Evolutionary conservation across 2,797 vertebrate genomes (phyloP).

Genomic region (Myioborus miniatus): DNA sequence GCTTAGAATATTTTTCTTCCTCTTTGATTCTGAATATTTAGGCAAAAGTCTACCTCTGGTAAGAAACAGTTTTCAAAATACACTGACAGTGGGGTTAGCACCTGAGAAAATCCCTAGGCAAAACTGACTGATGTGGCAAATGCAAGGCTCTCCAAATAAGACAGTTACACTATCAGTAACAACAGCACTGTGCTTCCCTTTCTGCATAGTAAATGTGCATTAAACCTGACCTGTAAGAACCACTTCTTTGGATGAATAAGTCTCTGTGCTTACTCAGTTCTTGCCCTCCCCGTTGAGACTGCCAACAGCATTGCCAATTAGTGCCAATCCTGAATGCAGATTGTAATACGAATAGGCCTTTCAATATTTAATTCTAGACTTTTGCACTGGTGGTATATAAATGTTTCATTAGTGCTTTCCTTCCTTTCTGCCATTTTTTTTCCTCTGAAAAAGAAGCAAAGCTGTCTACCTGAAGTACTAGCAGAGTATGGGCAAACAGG

Average conservation of each 20-base stretch:
- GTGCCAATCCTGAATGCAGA: conserved; percentile 66
- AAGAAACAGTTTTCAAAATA: conserved; percentile 2
- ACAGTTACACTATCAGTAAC: not conserved
- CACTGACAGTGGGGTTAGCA: not conserved
- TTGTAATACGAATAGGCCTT: conserved; percentile 47
- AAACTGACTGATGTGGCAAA: not conserved
- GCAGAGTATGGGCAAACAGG: not conserved
- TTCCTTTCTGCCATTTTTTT: conserved; percentile 5
- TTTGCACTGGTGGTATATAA: conserved; percentile 43
- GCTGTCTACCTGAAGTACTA: not conserved
- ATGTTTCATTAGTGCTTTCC: conserved; percentile 55
- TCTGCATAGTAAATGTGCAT: not conserved
- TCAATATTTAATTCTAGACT: conserved; percentile 64
- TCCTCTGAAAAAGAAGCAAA: not conserved
- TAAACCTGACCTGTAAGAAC: conserved; percentile 40
- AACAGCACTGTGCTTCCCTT: not conserved
- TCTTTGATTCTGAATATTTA: not conserved
- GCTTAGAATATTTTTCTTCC: not conserved
- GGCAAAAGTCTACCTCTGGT: not conserved
- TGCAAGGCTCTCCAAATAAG: not conserved
- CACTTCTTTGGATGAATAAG: not conserved
- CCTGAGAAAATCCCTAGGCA: not conserved
- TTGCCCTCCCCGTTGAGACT: conserved; percentile 41
- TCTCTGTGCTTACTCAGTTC: not conserved
- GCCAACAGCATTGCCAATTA: conserved; percentile 63